A percentile compares a stretch with the other conserved stretches of the same genome.
Evolutionary conservation across 2,113 vertebrate species (phyloP).

Genomic region (Bubalus kerabau): DNA sequence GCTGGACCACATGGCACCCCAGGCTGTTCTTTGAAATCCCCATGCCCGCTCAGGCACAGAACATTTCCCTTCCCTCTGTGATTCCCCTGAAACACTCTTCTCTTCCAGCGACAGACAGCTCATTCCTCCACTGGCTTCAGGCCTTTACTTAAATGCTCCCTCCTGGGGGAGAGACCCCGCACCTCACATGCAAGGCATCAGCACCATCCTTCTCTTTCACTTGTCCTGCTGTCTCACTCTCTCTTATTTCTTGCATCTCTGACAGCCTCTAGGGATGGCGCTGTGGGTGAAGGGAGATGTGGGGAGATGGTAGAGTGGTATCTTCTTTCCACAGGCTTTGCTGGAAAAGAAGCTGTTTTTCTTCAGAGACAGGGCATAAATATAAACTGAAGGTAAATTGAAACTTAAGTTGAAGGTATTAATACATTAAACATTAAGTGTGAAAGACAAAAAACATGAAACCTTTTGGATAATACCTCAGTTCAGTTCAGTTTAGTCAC

Average conservation of each 20-base stretch:
- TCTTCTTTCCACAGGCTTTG: not conserved
- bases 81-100: not conserved
- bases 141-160: not conserved
- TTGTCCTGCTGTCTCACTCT: not conserved
- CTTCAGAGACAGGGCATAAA: not conserved
- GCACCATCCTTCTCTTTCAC: not conserved
- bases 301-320: not conserved
- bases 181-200: not conserved
- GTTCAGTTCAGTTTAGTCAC: too few species aligned
- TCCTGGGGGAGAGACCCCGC: not conserved
- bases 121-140: not conserved
- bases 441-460: not conserved
- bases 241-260: not conserved
- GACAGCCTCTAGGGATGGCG: not conserved
- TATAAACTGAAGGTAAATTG: not conserved
- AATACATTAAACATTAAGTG: not conserved
- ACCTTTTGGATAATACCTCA: not conserved
- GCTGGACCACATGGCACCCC: not conserved
- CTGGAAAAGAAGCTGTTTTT: not conserved
- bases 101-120: not conserved
- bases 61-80: not conserved
- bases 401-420: not conserved
- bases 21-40: not conserved
- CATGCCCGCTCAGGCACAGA: accelerated
- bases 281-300: not conserved